Evolutionary conservation across 1,140 invertebrate genomes (phyloP).

Genomic region (Drosophila takahashii): DNA sequence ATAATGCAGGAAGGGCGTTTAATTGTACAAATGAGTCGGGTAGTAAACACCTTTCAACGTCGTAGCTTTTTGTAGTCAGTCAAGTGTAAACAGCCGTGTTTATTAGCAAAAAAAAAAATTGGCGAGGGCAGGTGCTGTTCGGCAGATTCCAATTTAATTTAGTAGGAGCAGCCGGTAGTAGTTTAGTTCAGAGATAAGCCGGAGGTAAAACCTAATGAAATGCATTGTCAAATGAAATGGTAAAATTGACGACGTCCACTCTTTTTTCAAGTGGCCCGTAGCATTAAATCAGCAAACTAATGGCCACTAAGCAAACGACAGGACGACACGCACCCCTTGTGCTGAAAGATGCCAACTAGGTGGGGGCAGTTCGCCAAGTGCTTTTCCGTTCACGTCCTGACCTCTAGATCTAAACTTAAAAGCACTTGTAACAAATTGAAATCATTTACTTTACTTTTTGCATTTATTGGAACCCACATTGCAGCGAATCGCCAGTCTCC

Average conservation of each 20-base stretch:
- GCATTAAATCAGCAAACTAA: constrained; percentile 83
- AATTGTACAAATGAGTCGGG: constrained; percentile 66
- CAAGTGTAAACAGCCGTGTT: constrained; percentile 75
- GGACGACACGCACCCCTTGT: constrained; percentile 13
- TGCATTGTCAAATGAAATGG: constrained; percentile 83
- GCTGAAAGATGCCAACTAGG: constrained; percentile 15
- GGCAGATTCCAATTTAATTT: constrained; percentile 71
- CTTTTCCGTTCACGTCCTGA: constrained; percentile 29
- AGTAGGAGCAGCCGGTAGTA: constrained; percentile 54
- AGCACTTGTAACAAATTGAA: constrained; percentile 82
- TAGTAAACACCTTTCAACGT: constrained; percentile 1
- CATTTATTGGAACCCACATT: constrained; percentile 69
- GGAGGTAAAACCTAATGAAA: constrained; percentile 67
- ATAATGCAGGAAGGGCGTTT: constrained; percentile 71
- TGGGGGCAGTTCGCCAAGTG: constrained; percentile 10
- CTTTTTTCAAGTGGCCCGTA: constrained; percentile 73
- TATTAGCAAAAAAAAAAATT: constrained; percentile 70
- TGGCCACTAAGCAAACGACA: constrained; percentile 75
- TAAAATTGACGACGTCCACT: constrained; percentile 81
- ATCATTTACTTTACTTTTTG: constrained; percentile 80
- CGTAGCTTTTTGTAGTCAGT: constrained; percentile 52
- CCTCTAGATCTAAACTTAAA: constrained; percentile 71
- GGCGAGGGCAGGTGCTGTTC: not conserved
- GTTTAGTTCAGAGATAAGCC: constrained; percentile 32
- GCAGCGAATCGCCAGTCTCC: constrained; percentile 2